Evolutionary conservation across 2,797 vertebrate genomes (phyloP).

Genomic region (Anguilla anguilla): DNA sequence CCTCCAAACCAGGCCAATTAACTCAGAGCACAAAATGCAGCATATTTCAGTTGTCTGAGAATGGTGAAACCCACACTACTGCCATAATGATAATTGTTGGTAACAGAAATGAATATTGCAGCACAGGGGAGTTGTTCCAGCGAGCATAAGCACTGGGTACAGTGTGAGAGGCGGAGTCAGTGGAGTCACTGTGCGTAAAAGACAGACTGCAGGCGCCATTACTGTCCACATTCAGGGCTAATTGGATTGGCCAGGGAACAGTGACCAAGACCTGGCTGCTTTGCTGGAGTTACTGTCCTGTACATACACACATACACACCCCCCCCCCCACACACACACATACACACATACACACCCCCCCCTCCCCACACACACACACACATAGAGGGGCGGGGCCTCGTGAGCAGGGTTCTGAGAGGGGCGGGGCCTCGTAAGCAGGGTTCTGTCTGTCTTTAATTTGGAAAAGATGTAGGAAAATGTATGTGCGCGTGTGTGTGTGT

Average conservation of each 20-base stretch:
- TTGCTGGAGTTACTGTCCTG: no score
- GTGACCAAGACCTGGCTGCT: neutral
- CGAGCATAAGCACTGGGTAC: neutral
- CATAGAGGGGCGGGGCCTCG: no score
- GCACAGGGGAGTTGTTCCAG: neutral
- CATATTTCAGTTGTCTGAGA: no score
- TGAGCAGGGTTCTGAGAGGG: no score
- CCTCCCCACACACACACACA: no score
- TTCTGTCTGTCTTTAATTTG: conserved; percentile 37
- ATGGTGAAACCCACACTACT: no score
- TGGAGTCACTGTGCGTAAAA: neutral
- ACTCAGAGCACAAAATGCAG: no score
- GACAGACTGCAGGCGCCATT: neutral
- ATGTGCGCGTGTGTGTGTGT: neutral
- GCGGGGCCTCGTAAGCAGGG: no score
- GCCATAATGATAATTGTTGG: neutral
- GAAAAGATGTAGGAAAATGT: neutral
- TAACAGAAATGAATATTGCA: neutral
- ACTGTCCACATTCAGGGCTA: neutral
- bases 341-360: no score
- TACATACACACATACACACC: no score
- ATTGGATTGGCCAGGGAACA: neutral
- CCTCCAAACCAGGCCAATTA: neutral
- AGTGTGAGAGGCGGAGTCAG: neutral
- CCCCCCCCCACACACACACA: no score